Evolutionary conservation across 1,140 invertebrate species (phyloP).

Genomic region (Brachionus asplanchnoidis): DNA sequence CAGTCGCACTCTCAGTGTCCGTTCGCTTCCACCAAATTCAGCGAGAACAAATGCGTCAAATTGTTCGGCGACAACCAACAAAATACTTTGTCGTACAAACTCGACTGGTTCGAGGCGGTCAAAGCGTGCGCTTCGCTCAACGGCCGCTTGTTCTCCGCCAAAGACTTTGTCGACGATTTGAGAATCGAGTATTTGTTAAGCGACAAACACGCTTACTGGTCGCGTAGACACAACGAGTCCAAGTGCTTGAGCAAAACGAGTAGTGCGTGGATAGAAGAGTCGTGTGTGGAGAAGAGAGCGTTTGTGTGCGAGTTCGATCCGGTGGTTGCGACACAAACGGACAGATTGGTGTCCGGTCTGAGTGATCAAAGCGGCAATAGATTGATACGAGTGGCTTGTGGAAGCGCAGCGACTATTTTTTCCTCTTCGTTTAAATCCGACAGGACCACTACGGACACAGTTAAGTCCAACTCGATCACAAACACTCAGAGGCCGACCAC

Average conservation of each 20-base stretch:
- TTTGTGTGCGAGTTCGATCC: conserved; percentile 33
- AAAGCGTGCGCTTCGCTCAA: not conserved
- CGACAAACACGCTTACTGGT: not conserved
- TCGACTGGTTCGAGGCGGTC: conserved; percentile 3
- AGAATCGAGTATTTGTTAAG: not conserved
- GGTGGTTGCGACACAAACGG: not conserved
- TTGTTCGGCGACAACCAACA: not conserved
- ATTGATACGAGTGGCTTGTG: conserved; percentile 25
- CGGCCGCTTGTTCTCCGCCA: not conserved
- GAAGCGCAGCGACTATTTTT: not conserved
- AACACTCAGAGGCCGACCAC: not conserved
- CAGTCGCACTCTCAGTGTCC: not conserved
- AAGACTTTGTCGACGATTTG: conserved; percentile 11
- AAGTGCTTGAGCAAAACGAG: not conserved
- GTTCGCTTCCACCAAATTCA: not conserved
- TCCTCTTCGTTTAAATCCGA: not conserved
- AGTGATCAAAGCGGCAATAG: not conserved
- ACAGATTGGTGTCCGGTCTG: not conserved
- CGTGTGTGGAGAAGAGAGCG: not conserved
- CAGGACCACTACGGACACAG: not conserved
- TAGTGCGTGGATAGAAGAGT: not conserved
- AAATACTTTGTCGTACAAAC: not conserved
- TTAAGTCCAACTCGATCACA: not conserved
- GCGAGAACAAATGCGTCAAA: conserved; percentile 15
- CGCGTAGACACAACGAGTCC: not conserved